Evolutionary conservation across 2,888 invertebrate species (phyloP), one percentile per base, ranked within the genome.

Genomic region (Euclidia mi): DNA sequence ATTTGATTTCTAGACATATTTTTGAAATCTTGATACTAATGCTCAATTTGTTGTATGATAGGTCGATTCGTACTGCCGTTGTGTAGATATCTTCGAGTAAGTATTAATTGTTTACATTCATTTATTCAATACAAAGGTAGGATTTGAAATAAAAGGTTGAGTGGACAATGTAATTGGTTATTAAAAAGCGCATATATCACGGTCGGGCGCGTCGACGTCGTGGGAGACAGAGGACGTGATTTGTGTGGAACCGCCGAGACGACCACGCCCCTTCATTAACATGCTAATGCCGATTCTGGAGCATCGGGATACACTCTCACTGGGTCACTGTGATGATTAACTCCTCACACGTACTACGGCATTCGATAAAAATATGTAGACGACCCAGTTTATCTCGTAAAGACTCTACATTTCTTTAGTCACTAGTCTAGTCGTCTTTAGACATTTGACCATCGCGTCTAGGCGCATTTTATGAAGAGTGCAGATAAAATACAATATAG

Each of bases 261-360:
- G 62, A 59, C 62, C 78, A 84, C 93, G 92, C 93, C 93, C 86
- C 86, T 92, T 92, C 92, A 93, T 94, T 93, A 92, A 90, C 90
- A 93, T 93, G 91, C 87, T 92, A 92, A 94, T 93, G 79, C 82
- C 66, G 87, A 85, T 82, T 85, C 87, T 86, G 85, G 86, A 82
- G 81, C 79, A 77, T 74, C 71, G 77, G 81, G 81, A 82, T 64
- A 61, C 65, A 68, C 65, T 65, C 52, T 56, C 56, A 65, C 48
- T 72, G 65, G 70, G 66, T 69, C 66, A 70, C 53, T 53, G 53
- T 56, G 49, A 46, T 58, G 32, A 55, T 52, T 47, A 56, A 47
- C 41, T 55, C 44, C 20, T 55, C 32, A 44, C 47, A 38, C 35
- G 31, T 25, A 25, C 43, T 17, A 9, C 17, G 28, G 34, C 31